These are phyloP conservation scores for Aphis craccivora DNA, from an alignment of 1,140 invertebrate species.

Conservation along the genomic window DNA sequence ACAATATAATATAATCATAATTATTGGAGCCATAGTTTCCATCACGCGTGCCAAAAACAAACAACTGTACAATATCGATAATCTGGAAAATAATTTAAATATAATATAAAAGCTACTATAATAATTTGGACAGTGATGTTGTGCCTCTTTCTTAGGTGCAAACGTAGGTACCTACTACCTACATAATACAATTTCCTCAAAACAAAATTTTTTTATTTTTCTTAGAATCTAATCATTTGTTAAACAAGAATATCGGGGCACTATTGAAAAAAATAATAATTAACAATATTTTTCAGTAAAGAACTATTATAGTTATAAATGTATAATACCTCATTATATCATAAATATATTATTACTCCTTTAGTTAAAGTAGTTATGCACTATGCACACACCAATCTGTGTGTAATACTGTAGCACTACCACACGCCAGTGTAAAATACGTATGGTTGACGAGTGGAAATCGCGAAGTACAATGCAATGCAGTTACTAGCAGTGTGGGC, in stretches of 20 bases:
- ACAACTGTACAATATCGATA: not conserved
- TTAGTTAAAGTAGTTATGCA: not conserved
- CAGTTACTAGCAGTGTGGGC: not conserved
- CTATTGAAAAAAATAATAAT: constrained; percentile 4
- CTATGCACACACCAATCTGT: not conserved
- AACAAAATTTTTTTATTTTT: constrained; percentile 1
- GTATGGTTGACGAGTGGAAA: not conserved
- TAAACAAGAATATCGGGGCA: not conserved
- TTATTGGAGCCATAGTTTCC: not conserved
- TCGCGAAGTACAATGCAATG: not conserved
- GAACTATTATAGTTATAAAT: not conserved
- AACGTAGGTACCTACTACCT: not conserved
- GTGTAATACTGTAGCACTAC: not conserved
- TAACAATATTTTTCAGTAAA: not conserved
- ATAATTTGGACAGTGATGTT: not conserved
- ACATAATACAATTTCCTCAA: not conserved
- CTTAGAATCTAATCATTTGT: constrained; percentile 35
- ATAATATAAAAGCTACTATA: not conserved
- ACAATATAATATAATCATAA: not conserved
- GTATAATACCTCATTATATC: too few relatives aligned
- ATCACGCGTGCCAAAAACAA: not conserved
- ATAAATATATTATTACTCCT: not conserved
- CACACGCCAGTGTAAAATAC: not conserved
- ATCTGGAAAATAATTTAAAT: not conserved
- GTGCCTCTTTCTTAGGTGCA: too few relatives aligned